Evolutionary conservation across 1,140 invertebrate species (phyloP).

Genomic region (Spodoptera litura): DNA sequence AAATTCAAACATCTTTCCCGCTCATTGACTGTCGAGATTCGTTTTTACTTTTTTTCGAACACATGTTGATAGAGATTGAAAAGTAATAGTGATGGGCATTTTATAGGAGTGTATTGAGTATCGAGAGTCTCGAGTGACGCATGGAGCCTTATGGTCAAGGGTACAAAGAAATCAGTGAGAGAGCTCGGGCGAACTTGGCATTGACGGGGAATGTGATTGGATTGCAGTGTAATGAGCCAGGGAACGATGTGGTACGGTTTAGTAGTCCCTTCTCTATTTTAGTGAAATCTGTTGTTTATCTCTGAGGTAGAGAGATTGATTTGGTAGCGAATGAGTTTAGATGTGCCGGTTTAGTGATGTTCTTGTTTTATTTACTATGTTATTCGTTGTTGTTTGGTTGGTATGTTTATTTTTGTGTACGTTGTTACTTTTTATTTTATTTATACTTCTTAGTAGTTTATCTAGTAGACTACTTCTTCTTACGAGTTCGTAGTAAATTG

Average conservation of each 20-base stretch:
- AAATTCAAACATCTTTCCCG: no score
- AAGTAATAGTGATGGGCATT: background rate
- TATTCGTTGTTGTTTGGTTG: background rate
- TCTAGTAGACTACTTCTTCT: no score
- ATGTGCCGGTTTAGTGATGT: background rate
- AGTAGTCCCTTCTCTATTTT: background rate
- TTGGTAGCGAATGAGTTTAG: background rate
- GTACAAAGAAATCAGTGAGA: conserved; percentile 76
- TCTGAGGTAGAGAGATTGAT: conserved; percentile 16
- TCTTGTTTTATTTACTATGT: background rate
- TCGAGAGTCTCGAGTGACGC: no score
- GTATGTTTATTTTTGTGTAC: no score
- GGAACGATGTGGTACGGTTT: background rate
- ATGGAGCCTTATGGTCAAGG: conserved; percentile 66
- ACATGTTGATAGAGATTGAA: conserved; percentile 11
- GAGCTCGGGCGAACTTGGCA: conserved; percentile 74
- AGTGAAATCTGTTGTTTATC: conserved; percentile 18
- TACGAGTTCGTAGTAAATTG: no score
- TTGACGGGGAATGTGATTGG: conserved; percentile 70
- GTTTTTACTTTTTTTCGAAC: background rate
- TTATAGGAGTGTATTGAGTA: background rate
- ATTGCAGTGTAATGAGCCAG: conserved; percentile 67
- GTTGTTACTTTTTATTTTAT: no score
- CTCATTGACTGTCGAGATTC: no score
- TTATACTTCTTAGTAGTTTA: no score